Conservation (phyloP, 2,888 invertebrate species). For the Cosmia pyralina region DNA sequence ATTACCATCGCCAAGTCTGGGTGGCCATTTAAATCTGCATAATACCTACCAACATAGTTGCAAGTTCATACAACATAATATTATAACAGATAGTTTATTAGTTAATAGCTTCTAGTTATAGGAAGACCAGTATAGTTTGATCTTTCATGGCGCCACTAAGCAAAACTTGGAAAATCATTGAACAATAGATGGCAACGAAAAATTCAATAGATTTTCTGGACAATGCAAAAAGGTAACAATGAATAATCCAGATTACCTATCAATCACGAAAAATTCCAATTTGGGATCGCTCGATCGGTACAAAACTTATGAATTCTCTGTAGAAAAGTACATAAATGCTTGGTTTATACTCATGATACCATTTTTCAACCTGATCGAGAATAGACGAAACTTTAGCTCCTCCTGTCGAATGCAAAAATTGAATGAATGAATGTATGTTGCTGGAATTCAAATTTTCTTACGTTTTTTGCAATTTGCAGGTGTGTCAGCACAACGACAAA, state of each 20-base stretch:
- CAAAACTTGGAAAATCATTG: background rate
- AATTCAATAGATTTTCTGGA: background rate
- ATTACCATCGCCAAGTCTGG: background rate
- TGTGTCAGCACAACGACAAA: no score
- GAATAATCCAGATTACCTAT: background rate
- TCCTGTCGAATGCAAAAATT: no score
- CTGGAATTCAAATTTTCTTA: no score
- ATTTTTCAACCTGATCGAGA: background rate
- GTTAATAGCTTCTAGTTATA: constrained; percentile 1
- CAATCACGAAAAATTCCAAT: background rate
- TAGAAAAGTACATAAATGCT: background rate
- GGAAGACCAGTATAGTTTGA: background rate
- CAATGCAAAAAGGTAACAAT: background rate
- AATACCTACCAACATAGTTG: background rate
- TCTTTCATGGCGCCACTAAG: background rate
- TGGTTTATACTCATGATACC: background rate
- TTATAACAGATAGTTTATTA: background rate
- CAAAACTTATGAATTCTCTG: background rate
- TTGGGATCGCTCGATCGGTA: background rate
- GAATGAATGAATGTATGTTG: no score
- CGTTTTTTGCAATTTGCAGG: no score
- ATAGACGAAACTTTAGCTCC: background rate
- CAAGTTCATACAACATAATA: background rate
- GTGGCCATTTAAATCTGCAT: constrained; percentile 5
- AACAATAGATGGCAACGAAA: background rate